Evolutionary conservation across 2,888 invertebrate species (phyloP), one percentile per base, ranked within the genome.

Genomic region (Eupithecia tripunctaria): DNA sequence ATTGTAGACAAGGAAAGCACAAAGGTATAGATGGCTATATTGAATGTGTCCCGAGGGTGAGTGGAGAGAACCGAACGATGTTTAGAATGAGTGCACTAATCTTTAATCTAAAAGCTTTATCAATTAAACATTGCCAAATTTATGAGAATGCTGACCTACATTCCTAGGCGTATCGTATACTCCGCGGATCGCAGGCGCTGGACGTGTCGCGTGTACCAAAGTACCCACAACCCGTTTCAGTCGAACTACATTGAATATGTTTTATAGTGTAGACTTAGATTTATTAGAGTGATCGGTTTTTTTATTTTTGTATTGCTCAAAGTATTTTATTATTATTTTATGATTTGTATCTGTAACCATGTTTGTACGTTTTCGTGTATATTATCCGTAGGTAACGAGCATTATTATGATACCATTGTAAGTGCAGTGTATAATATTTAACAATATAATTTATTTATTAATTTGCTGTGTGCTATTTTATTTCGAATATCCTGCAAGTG

Each of bases 381-480:
- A 90, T 86, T 91, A 85, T 90, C 89, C 90, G 89, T n/a, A n/a
- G n/a, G n/a, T 91, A 93, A 89, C 89, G 91, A 89, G 88, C 91
- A 90, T 89, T 84, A 86, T 84, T 84, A 86, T 84, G 86, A 86
- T 88, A 88, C 85, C 86, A 88, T 87, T 92, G 89, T 93, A 92
- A 91, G 92, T 90, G 93, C 92, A 91, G 92, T 93, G 91, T 92
- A 91, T 92, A 87, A 92, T 93, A 93, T 93, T 91, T 90, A 93
- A 93, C 91, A 92, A 86, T 91, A 94, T 93, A 93, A 94, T 94
- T 94, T 94, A 94, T 94, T 94, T 94, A 94, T 94, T 94, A 90
- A 94, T 94, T 94, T 94, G 94, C 93, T 81, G 81, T 81, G 70
- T 80, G 86, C 85, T 84, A 86, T 85, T 86, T 88, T 82, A 85